Evolutionary conservation across 1,140 invertebrate species (phyloP), one percentile per base, ranked within the genome.

Genomic region (Megalopta genalis): DNA sequence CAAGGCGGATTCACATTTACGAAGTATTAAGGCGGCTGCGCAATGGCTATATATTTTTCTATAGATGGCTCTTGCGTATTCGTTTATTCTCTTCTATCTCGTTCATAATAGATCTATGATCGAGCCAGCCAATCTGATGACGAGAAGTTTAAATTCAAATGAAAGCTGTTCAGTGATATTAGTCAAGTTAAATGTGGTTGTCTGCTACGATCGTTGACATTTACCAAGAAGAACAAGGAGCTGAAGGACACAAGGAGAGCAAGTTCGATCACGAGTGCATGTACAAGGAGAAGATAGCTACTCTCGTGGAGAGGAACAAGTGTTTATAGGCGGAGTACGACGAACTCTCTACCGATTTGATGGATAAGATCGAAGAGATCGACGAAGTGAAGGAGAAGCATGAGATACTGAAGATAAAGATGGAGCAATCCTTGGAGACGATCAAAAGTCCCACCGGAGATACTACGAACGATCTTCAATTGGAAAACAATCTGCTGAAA

Each of bases 131-230:
- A 79, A 79, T 79, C 25, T 21, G 0, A 5, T 39, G 16, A 8
- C 16, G 25, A 25, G n/a, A 49, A 67, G 59, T 66, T 79, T 23
- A 67, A 79, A 74, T 79, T 66, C 42, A 66, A 79, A 79, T 25
- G 12, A 18, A 67, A 60, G 21, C 0, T 4, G 7, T n/a, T 42
- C 6, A 32, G 32, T 42, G 37, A 87, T 87, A 88, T 73, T 92
- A 14, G 90, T 77, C 1, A 78, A 62, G 0, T 91, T 90, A 65
- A 93, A 93, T 84, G 75, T 85, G 90, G 25, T 73, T 91, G 16
- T 81, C 86, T 2, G 78, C 67, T 0, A 78, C 82, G 64, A 78
- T 92, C 0, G 77, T 4, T 4, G 32, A 32, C 32, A 32, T 32
- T 32, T 32, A 32, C 75, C 3, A 77, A 85, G 1, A 83, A 80